Conservation (phyloP, 2,113 vertebrate species). For the Grallaria varia region DNA sequence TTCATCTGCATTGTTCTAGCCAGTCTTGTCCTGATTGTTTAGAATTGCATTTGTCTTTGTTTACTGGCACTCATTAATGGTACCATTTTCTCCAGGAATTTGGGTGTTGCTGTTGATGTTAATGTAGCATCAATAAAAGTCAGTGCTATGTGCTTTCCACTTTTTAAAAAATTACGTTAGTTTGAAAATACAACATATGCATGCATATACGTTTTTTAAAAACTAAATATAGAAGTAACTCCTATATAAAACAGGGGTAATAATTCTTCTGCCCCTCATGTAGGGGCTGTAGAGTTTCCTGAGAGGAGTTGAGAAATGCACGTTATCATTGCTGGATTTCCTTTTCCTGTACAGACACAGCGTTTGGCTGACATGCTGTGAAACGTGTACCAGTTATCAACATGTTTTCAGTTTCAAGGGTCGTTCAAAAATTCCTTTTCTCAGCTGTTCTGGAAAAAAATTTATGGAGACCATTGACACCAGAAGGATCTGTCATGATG, state of each 20-base stretch:
- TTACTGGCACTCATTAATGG: not conserved
- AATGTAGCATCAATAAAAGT: not conserved
- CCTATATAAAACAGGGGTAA: not conserved
- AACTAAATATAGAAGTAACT: not conserved
- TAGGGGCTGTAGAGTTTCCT: not conserved
- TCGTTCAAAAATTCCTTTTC: not conserved
- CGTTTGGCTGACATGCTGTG: not conserved
- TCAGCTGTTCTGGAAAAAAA: not conserved
- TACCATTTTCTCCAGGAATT: conserved; percentile 8
- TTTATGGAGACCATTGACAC: not conserved
- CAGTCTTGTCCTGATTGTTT: conserved; percentile 16
- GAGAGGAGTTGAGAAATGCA: conserved; percentile 24
- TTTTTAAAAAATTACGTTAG: not conserved
- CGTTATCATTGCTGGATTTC: conserved; percentile 45
- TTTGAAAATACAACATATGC: not conserved
- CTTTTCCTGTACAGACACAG: conserved; percentile 1
- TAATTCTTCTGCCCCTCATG: not conserved
- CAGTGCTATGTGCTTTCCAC: not conserved
- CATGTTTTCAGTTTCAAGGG: not conserved
- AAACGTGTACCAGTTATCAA: not conserved
- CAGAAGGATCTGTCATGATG: not conserved
- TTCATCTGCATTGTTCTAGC: conserved; percentile 2
- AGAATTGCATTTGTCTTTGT: not conserved
- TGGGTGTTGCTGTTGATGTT: not conserved
- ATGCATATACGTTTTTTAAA: not conserved